phyloP scores from a whole-genome alignment of 1,140 invertebrate genomes.

The Diachasma alloeum region DNA sequence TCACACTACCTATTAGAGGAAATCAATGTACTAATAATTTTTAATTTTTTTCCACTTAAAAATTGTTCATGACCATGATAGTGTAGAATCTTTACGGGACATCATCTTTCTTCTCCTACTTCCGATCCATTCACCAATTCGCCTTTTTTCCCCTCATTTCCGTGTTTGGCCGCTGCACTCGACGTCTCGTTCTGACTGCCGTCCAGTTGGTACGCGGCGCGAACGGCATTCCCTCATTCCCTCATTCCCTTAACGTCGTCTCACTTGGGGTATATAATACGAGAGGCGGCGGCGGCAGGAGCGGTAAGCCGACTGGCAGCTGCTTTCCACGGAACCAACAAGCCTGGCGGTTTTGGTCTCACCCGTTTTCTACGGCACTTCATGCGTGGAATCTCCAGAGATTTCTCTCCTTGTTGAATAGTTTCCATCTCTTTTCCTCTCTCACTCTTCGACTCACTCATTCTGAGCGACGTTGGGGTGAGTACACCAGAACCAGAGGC shows the following conservation, averaged over 20 bases:
- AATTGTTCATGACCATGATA: not conserved
- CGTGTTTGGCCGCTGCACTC: conserved; percentile 36
- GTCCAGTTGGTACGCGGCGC: conserved; percentile 16
- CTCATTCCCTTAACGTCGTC: not conserved
- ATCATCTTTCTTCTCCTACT: not conserved
- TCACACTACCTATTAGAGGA: too few species aligned
- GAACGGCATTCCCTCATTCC: conserved; percentile 8
- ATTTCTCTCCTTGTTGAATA: conserved; percentile 34
- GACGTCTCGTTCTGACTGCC: conserved; percentile 31
- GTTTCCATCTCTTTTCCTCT: not conserved
- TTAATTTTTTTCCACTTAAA: not conserved
- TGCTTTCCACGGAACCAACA: conserved; percentile 58
- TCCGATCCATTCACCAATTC: not conserved
- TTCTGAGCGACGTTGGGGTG: not conserved
- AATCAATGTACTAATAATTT: too few species aligned
- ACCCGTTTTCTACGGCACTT: conserved; percentile 48
- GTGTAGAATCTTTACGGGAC: conserved; percentile 46
- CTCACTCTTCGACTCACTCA: too few species aligned
- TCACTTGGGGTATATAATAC: conserved; percentile 48
- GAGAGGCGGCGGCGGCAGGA: conserved; percentile 34
- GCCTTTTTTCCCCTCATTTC: conserved; percentile 18
- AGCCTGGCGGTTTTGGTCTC: conserved; percentile 50
- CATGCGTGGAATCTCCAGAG: conserved; percentile 59
- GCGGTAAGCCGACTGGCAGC: conserved; percentile 59
- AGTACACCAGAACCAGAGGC: not conserved